Evolutionary conservation across 2,888 invertebrate genomes (phyloP).

Genomic region (Pasiphila rectangulata): DNA sequence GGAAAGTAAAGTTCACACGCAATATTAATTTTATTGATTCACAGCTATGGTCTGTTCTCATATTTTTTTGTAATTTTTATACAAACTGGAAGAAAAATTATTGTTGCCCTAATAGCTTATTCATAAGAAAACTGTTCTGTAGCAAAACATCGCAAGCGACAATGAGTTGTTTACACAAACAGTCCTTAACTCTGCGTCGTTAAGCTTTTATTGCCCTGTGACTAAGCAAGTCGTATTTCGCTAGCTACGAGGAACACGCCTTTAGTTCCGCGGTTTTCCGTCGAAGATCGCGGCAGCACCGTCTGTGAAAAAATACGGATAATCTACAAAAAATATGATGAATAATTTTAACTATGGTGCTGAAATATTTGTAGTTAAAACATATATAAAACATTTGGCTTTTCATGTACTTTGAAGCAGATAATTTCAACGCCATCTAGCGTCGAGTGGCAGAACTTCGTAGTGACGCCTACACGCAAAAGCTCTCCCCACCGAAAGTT

Average conservation of each 20-base stretch:
- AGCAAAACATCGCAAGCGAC: conserved; percentile 45
- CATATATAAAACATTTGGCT: too few species aligned
- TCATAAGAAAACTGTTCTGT: not conserved
- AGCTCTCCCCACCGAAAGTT: conserved; percentile 32
- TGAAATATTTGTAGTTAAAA: too few species aligned
- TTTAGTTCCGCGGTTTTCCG: conserved; percentile 59
- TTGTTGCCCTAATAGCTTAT: too few species aligned
- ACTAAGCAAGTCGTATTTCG: conserved; percentile 32
- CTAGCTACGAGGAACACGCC: conserved; percentile 29
- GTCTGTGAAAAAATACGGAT: conserved; percentile 14
- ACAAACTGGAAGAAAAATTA: too few species aligned
- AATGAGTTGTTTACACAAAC: conserved; percentile 39
- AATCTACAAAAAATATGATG: conserved; percentile 1
- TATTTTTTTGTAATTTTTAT: too few species aligned
- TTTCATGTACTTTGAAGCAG: not conserved
- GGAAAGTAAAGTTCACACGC: too few species aligned
- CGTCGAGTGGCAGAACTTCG: conserved; percentile 63
- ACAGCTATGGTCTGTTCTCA: too few species aligned
- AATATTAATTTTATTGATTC: too few species aligned
- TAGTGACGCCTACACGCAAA: conserved; percentile 32
- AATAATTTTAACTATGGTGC: not conserved
- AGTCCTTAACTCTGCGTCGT: conserved; percentile 43
- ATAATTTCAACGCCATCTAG: conserved; percentile 61
- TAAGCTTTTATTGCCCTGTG: conserved; percentile 56
- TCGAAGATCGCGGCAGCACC: conserved; percentile 51